phyloP scores from a whole-genome alignment of 2,888 invertebrate species.

The Lasioglossum vierecki region DNA sequence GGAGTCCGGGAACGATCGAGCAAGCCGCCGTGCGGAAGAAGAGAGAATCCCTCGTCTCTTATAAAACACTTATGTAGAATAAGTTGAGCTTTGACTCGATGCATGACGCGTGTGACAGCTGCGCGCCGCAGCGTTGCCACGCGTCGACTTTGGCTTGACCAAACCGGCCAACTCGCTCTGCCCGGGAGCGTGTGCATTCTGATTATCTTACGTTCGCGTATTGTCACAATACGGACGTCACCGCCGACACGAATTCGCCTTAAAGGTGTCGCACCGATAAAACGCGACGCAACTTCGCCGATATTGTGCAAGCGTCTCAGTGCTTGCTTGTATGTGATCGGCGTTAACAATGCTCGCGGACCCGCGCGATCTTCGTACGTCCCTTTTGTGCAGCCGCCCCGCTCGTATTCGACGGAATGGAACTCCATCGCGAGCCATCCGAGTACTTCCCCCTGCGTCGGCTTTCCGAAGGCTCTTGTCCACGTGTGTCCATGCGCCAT shows the following conservation, averaged over 20 bases:
- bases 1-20: conserved; percentile 4
- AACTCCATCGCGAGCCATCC: not conserved
- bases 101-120: conserved; percentile 66
- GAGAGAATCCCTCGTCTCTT: conserved; percentile 43
- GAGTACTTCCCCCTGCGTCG: not conserved
- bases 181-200: conserved; percentile 39
- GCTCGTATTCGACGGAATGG: conserved; percentile 9
- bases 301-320: conserved; percentile 47
- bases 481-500: not conserved
- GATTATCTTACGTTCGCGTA: conserved; percentile 43
- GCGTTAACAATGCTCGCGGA: conserved; percentile 42
- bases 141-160: conserved; percentile 64
- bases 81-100: conserved; percentile 64
- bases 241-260: conserved; percentile 24
- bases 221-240: conserved; percentile 14
- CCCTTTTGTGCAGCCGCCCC: conserved; percentile 1
- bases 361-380: conserved; percentile 20
- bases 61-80: conserved; percentile 58
- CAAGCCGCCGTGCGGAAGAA: not conserved
- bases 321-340: conserved; percentile 25
- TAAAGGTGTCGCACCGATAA: conserved; percentile 37
- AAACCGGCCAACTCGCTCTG: conserved; percentile 36
- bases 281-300: conserved; percentile 34
- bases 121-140: conserved; percentile 56
- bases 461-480: conserved; percentile 9